Conservation (phyloP, 2,888 invertebrate species). For the Hypolimnas misippus region DNA sequence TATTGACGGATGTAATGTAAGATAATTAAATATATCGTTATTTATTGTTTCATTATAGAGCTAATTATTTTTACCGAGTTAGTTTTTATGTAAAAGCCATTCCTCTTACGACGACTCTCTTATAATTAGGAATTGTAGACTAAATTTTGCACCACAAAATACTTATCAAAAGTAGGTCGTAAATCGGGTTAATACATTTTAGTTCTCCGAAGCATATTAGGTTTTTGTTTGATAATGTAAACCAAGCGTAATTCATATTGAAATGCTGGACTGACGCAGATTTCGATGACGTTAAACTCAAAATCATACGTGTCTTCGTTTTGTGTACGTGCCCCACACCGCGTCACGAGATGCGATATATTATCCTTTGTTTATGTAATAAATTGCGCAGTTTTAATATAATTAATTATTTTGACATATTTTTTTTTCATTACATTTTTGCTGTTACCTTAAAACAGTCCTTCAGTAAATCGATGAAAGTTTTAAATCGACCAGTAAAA, state of each 20-base stretch:
- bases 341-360: conserved; percentile 36
- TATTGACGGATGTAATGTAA: conserved; percentile 18
- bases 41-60: not conserved
- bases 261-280: too few relatives aligned
- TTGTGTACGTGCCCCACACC: conserved; percentile 42
- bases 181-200: too few relatives aligned
- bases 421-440: not conserved
- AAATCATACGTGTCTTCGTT: conserved; percentile 38
- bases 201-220: too few relatives aligned
- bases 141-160: too few relatives aligned
- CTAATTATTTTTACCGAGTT: conserved; percentile 24
- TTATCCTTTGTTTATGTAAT: conserved; percentile 44
- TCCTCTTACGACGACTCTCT: too few relatives aligned
- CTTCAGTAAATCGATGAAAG: not conserved
- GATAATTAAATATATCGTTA: conserved; percentile 14
- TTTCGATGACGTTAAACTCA: conserved; percentile 32
- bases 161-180: too few relatives aligned
- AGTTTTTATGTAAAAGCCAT: too few relatives aligned
- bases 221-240: too few relatives aligned
- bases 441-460: not conserved
- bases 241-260: too few relatives aligned
- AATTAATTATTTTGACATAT: not conserved
- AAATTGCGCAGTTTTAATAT: conserved; percentile 50
- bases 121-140: too few relatives aligned
- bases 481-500: conserved; percentile 17